Percentiles rank a stretch among this genome's conserved stretches.
phyloP scores from a whole-genome alignment of 2,888 invertebrate species.

The Blera fallax region DNA sequence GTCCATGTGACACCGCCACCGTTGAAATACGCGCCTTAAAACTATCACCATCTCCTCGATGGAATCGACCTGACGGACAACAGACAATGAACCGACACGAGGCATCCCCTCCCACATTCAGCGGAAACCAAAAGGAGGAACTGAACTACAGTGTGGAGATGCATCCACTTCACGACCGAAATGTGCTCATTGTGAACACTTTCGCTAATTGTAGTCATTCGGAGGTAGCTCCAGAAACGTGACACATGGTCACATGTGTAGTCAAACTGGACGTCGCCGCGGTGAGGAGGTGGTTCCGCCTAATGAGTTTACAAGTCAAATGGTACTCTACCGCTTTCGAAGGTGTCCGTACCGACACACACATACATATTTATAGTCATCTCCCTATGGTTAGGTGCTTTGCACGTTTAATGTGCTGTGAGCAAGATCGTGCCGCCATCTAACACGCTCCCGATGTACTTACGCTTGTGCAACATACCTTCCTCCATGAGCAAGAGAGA shows the following conservation, averaged over 20 bases:
- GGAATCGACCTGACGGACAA: constrained; percentile 56
- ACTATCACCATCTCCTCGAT: constrained; percentile 63
- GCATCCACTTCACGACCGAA: constrained; percentile 68
- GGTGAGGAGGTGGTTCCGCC: constrained; percentile 59
- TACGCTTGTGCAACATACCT: constrained; percentile 65
- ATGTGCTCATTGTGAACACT: constrained; percentile 70
- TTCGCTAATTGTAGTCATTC: constrained; percentile 71
- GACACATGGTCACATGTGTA: constrained; percentile 67
- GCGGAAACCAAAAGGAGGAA: not conserved
- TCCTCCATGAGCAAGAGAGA: constrained; percentile 19
- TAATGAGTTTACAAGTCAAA: constrained; percentile 72
- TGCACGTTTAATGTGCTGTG: constrained; percentile 65
- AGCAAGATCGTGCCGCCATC: constrained; percentile 70
- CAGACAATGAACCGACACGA: constrained; percentile 44
- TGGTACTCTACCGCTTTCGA: constrained; percentile 54
- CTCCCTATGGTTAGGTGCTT: constrained; percentile 40
- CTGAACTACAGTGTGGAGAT: constrained; percentile 17
- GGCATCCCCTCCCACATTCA: not conserved
- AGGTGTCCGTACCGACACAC: constrained; percentile 40
- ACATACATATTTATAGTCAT: not conserved
- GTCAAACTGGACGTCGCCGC: constrained; percentile 19
- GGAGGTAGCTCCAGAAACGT: constrained; percentile 69
- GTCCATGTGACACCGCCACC: constrained; percentile 49
- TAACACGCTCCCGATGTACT: constrained; percentile 66
- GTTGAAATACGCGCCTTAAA: constrained; percentile 61